These are phyloP conservation scores for Fukomys damarensis DNA, from an alignment of 2,113 vertebrate genomes.

Conservation along the genomic window DNA sequence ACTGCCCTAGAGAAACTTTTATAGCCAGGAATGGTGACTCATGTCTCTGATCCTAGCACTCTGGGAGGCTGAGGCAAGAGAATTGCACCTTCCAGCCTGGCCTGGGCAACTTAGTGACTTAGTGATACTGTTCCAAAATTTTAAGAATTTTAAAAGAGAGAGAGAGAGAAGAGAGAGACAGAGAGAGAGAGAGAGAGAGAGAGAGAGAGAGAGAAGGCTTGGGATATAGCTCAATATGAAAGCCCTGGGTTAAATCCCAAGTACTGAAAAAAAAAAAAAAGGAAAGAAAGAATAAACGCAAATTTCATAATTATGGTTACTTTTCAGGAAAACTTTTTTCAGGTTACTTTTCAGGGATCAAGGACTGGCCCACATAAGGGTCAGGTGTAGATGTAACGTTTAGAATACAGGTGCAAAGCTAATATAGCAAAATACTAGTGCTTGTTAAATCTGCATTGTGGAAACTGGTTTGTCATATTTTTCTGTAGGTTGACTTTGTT, in stretches of 20 bases:
- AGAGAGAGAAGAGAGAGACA: neutral
- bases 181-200: neutral
- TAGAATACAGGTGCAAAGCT: neutral
- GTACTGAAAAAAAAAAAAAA: neutral
- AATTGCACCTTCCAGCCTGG: neutral
- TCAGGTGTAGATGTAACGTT: neutral
- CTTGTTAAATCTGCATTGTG: neutral
- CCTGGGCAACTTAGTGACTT: neutral
- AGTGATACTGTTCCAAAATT: neutral
- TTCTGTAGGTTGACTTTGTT: neutral
- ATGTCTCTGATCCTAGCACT: neutral
- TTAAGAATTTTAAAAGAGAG: too few species aligned
- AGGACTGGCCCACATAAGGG: neutral
- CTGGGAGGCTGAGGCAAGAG: neutral
- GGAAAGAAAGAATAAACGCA: neutral
- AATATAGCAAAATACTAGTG: neutral
- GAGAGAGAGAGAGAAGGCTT: neutral
- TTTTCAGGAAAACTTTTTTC: neutral
- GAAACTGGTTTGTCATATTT: neutral
- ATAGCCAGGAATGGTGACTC: neutral
- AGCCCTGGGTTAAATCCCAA: neutral
- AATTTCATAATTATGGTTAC: neutral
- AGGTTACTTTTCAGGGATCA: neutral
- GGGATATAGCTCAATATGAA: neutral
- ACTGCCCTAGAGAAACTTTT: neutral